These are phyloP conservation scores for Pseudomyrmex sp. DNA, from an alignment of 1,140 invertebrate genomes.

Conservation along the genomic window DNA sequence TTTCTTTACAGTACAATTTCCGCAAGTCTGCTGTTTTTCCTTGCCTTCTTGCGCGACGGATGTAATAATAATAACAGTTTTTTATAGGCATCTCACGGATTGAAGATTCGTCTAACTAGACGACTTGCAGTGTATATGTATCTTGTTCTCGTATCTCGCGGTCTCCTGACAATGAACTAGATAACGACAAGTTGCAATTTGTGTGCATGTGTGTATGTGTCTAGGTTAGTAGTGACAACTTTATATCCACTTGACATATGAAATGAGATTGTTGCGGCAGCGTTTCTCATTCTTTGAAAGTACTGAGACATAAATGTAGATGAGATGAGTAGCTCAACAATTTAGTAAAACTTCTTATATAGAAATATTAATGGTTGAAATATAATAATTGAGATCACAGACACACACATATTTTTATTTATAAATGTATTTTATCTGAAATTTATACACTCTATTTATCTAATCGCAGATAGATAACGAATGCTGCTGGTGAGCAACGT, in stretches of 20 bases:
- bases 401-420: not conserved
- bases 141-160: slow-evolving; percentile 31
- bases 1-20: slow-evolving; percentile 43
- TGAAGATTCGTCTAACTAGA: slow-evolving; percentile 52
- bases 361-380: too few relatives aligned
- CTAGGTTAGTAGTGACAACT: slow-evolving; percentile 81
- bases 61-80: slow-evolving; percentile 2
- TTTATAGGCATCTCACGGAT: slow-evolving; percentile 43
- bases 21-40: not conserved
- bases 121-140: slow-evolving; percentile 1
- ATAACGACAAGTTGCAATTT: slow-evolving; percentile 70
- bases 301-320: not conserved
- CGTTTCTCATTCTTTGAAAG: slow-evolving; percentile 63
- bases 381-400: too few relatives aligned
- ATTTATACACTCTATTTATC: not conserved
- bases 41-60: not conserved
- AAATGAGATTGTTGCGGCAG: slow-evolving; percentile 74
- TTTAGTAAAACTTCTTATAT: not conserved
- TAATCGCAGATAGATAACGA: slow-evolving; percentile 32
- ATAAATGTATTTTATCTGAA: not conserved
- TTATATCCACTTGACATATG: slow-evolving; percentile 75
- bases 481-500: slow-evolving; percentile 64
- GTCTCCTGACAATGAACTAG: slow-evolving; percentile 81
- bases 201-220: slow-evolving; percentile 59
- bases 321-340: not conserved